Evolutionary conservation across 92 coral and sea anemone species (phyloP).

Genomic region (Muricea muricata): DNA sequence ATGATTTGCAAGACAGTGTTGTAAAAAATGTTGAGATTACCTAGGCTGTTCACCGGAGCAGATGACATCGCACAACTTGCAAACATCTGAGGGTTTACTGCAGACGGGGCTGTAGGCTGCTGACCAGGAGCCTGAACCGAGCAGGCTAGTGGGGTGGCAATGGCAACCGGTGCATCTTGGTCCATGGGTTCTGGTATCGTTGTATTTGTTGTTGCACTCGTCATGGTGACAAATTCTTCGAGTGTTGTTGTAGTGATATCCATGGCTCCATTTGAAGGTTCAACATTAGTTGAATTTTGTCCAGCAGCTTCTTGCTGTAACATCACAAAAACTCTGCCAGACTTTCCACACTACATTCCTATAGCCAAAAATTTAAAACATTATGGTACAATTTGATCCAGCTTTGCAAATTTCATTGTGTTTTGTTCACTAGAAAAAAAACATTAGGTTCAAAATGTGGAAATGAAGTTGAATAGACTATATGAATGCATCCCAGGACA

Average conservation of each 20-base stretch:
- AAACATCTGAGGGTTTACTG: not conserved
- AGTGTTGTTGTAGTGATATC: not conserved
- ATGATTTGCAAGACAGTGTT: too few species aligned
- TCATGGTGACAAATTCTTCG: not conserved
- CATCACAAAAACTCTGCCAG: constrained; percentile 32
- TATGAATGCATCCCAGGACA: too few species aligned
- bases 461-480: too few species aligned
- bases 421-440: too few species aligned
- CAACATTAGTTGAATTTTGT: constrained; percentile 5
- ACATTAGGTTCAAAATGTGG: too few species aligned
- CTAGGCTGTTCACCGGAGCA: not conserved
- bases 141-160: not conserved
- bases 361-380: too few species aligned
- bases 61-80: not conserved
- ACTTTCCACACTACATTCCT: not conserved
- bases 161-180: not conserved
- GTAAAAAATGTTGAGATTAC: too few species aligned
- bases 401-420: too few species aligned
- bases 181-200: constrained; percentile 28
- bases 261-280: constrained; percentile 35
- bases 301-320: constrained; percentile 32
- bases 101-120: not conserved
- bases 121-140: not conserved
- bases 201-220: not conserved
- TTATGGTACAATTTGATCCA: too few species aligned